Base-by-base conservation (phyloP, 2,113 vertebrate species). In the Platanista minor region DNA sequence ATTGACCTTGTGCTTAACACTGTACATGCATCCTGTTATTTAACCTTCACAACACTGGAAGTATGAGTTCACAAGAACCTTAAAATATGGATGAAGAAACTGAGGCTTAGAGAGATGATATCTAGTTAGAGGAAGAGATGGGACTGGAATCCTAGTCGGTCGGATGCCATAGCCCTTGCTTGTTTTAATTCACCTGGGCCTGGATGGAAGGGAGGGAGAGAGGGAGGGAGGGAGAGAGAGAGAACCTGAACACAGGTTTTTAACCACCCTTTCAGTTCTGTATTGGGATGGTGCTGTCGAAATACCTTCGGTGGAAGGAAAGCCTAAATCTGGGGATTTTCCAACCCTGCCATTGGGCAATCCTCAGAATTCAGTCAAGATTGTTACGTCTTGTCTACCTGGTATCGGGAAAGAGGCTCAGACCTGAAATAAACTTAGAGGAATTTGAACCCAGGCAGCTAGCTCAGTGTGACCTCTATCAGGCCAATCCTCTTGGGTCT, bases 341-440 rank as follows among this genome's bases (percentile, higher is more conserved):
- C 87, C 94, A 67, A 39, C 39, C 94, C 54, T 90, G 52, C n/a
- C 75, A 84, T 96, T 96, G 88, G 75, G 59, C 75, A 96, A 78
- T 96, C 89, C 77, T 29, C 66, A 97, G 94, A 97, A 88, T 92
- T 91, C 75, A 91, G 89, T 95, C 64, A 83, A 39, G 57, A 87
- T 52, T 85, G 59, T 78, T 64, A 62, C 27, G 66, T 91, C 81
- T 91, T 95, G 49, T 81, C 62, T 95, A 84, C 87, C 23, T 46
- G 18, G 33, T 94, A 8, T 90, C 92, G 87, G 96, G 95, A 97
- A 96, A 96, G 36, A 96, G 87, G 20, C 67, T 94, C 46, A 86
- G 85, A 62, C 29, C 91, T 92, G 74, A 96, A 52, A 95, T 96
- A 95, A 96, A 81, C 80, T 94, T 62, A 25, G 69, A 54, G 92